Conservation (phyloP, 1,140 invertebrate genomes). For the Steinernema khuongi region DNA sequence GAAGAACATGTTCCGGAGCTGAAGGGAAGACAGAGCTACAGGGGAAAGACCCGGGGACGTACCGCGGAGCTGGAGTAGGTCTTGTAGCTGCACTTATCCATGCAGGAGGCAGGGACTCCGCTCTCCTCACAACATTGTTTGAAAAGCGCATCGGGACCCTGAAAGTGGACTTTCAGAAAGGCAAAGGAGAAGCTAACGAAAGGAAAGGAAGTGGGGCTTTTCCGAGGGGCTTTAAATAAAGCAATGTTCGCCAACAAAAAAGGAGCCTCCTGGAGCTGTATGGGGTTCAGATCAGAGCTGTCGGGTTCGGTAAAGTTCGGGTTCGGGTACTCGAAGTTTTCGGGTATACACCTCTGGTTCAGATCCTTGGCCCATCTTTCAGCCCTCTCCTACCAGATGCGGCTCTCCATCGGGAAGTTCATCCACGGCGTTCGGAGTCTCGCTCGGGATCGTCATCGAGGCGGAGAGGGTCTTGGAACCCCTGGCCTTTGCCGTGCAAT, state of each 20-base stretch:
- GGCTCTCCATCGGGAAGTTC: background rate
- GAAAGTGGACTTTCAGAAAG: background rate
- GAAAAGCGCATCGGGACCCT: background rate
- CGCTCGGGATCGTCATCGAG: background rate
- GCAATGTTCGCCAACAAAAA: too few relatives aligned
- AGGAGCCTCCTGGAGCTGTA: too few relatives aligned
- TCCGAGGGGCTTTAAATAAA: too few relatives aligned
- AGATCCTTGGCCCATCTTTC: too few relatives aligned
- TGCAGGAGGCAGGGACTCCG: background rate
- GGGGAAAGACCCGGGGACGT: too few relatives aligned
- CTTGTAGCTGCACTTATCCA: constrained; percentile 1
- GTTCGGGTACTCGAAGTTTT: too few relatives aligned
- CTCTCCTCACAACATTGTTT: constrained; percentile 4
- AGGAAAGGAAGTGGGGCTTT: too few relatives aligned
- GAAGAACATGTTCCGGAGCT: background rate
- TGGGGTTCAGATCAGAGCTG: too few relatives aligned
- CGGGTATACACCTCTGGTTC: too few relatives aligned
- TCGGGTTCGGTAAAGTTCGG: too few relatives aligned
- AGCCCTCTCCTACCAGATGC: background rate
- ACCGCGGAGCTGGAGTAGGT: background rate
- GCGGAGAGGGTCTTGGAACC: background rate
- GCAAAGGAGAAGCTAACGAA: too few relatives aligned
- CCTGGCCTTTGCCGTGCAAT: constrained; percentile 1
- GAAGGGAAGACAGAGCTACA: too few relatives aligned
- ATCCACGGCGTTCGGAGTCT: constrained; percentile 3